phyloP scores from a whole-genome alignment of 1,140 invertebrate genomes.

The Stegodyphus dumicola region DNA sequence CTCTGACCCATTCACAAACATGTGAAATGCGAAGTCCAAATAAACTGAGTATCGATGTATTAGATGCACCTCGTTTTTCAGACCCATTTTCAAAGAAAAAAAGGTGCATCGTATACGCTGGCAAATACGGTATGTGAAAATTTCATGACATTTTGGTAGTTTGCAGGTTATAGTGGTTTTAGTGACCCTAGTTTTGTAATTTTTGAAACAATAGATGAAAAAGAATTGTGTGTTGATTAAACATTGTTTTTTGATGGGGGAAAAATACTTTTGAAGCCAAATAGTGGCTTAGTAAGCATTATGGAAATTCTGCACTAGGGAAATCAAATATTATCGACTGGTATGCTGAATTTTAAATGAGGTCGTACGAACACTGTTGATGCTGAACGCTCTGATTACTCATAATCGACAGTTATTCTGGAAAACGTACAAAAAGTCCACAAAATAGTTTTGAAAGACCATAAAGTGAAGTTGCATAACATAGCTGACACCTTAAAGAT shows the following conservation, averaged over 20 bases:
- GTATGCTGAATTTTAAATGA: conserved; percentile 16
- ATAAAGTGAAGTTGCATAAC: conserved; percentile 17
- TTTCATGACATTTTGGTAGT: background rate
- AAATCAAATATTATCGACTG: conserved; percentile 13
- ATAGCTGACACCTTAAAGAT: conserved; percentile 33
- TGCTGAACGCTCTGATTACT: conserved; percentile 8
- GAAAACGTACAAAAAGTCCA: conserved; percentile 30
- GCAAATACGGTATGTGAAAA: background rate
- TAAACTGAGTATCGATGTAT: too few relatives aligned
- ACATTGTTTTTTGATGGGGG: background rate
- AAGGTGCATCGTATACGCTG: too few relatives aligned
- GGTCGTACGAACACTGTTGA: conserved; percentile 18
- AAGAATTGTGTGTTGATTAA: conserved; percentile 1
- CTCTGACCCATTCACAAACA: too few relatives aligned
- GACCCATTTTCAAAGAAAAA: too few relatives aligned
- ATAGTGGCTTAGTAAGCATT: conserved; percentile 2
- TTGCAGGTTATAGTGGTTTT: background rate
- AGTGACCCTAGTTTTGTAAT: conserved; percentile 14
- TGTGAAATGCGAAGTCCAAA: too few relatives aligned
- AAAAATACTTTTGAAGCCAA: conserved; percentile 20
- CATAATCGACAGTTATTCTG: conserved; percentile 17
- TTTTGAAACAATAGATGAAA: conserved; percentile 21
- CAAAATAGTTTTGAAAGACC: conserved; percentile 30
- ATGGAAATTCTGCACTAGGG: background rate
- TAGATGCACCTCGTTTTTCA: too few relatives aligned